phyloP scores from a whole-genome alignment of 2,888 invertebrate species.

The Eustalomyia histrio region DNA sequence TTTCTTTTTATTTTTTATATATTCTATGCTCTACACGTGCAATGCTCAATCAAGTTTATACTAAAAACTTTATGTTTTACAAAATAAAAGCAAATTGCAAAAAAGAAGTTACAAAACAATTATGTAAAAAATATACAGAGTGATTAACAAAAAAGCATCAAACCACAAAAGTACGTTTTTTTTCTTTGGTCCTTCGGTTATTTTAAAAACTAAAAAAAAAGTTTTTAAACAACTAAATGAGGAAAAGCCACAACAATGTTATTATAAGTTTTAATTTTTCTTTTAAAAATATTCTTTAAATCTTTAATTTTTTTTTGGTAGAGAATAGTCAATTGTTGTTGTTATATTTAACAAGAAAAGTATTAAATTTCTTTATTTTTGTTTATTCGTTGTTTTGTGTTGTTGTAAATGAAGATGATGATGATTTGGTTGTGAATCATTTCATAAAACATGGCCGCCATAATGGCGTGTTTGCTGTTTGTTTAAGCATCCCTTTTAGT shows the following conservation, averaged over 20 bases:
- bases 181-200: not conserved
- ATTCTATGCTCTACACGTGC: not conserved
- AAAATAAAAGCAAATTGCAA: not conserved
- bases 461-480: slow-evolving; percentile 30
- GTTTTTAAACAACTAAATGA: not conserved
- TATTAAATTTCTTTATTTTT: too few relatives aligned
- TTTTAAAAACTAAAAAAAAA: not conserved
- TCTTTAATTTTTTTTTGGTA: not conserved
- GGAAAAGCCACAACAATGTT: not conserved
- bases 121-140: slow-evolving; percentile 17
- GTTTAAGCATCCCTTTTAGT: not conserved
- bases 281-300: not conserved
- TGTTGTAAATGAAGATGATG: not conserved
- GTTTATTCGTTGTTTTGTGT: slow-evolving; percentile 17
- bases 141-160: slow-evolving; percentile 1
- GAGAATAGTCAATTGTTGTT: too few relatives aligned
- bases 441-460: slow-evolving; percentile 41
- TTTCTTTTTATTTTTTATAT: slow-evolving; percentile 2
- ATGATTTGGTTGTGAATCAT: not conserved
- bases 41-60: not conserved
- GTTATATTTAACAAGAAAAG: too few relatives aligned
- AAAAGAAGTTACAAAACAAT: slow-evolving; percentile 22
- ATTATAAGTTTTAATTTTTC: not conserved
- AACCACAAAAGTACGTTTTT: slow-evolving; percentile 5
- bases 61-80: slow-evolving; percentile 21